Evolutionary conservation across 2,797 vertebrate species (phyloP).

Genomic region (Sebastes melanostomus): DNA sequence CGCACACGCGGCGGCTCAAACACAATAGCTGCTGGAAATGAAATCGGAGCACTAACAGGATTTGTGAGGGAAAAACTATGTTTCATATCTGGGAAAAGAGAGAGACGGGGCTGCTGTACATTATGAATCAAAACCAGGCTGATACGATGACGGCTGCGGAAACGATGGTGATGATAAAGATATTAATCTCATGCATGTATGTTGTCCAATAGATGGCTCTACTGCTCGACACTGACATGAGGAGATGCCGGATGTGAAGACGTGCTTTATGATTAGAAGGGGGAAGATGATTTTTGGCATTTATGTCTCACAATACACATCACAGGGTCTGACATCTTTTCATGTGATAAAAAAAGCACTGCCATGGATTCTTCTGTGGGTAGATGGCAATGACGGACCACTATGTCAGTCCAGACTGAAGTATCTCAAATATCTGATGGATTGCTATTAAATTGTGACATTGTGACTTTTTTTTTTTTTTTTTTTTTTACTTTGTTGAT

Average conservation of each 20-base stretch:
- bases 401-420: neutral
- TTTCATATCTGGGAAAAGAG: slow-evolving; percentile 20
- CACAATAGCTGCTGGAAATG: slow-evolving; percentile 39
- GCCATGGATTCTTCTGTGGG: neutral
- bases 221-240: neutral
- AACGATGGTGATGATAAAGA: slow-evolving; percentile 23
- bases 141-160: neutral
- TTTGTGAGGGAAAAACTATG: slow-evolving; percentile 47
- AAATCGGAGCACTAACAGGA: slow-evolving; percentile 49
- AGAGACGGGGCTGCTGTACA: neutral
- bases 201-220: slow-evolving; percentile 24
- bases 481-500: neutral
- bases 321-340: neutral
- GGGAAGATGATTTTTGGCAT: neutral
- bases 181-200: slow-evolving; percentile 47
- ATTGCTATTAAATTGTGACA: neutral
- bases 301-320: neutral
- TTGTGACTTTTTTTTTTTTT: neutral
- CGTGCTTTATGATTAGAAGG: slow-evolving; percentile 15
- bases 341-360: neutral
- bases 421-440: neutral
- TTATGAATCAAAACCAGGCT: slow-evolving; percentile 36
- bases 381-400: neutral
- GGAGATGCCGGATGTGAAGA: slow-evolving; percentile 6
- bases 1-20: neutral